Evolutionary conservation across 2,797 vertebrate genomes (phyloP).

Genomic region (Cuniculus paca): DNA sequence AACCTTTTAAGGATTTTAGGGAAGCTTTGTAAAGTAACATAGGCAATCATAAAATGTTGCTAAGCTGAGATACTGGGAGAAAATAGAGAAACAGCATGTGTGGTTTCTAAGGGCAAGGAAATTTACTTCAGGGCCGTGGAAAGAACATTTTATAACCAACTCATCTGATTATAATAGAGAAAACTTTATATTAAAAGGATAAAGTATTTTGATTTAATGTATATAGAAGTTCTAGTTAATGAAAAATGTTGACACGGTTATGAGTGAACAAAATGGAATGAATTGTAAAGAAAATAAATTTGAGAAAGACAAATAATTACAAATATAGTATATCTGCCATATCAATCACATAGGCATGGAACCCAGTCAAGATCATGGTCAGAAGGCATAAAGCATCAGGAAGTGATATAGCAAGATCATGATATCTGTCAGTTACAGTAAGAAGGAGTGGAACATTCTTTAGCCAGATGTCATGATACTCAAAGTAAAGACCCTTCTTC

Average conservation of each 20-base stretch:
- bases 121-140: not conserved
- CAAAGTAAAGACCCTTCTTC: not conserved
- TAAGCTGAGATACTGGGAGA: not conserved
- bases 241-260: not conserved
- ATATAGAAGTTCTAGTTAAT: not conserved
- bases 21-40: not conserved
- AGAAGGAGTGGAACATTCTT: not conserved
- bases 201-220: not conserved
- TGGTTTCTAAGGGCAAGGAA: not conserved
- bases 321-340: not conserved
- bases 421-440: not conserved
- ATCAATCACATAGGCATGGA: not conserved
- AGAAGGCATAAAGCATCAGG: not conserved
- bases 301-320: not conserved
- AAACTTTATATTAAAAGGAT: not conserved
- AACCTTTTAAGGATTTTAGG: constrained; percentile 11
- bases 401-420: not conserved
- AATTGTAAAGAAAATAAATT: not conserved
- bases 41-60: not conserved
- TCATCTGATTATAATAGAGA: not conserved
- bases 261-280: not conserved
- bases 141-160: not conserved
- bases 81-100: not conserved
- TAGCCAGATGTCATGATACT: not conserved
- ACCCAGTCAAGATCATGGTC: not conserved